Conservation (phyloP, 2,797 vertebrate species). For the Ambastaia sidthimunki region DNA sequence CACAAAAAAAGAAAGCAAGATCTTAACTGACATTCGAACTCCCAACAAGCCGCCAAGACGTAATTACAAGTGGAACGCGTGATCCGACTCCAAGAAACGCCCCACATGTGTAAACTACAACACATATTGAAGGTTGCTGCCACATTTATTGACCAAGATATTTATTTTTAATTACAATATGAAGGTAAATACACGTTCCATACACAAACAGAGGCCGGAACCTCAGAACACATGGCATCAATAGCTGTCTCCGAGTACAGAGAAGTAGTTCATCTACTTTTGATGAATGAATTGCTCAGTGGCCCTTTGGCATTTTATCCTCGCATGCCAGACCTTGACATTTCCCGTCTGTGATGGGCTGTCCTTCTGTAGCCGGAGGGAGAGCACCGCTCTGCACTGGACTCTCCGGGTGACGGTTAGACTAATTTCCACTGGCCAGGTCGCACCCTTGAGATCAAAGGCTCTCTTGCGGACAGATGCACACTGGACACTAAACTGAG, state of each 20-base stretch:
- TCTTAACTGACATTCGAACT: conserved; percentile 62
- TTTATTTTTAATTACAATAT: conserved; percentile 52
- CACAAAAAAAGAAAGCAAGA: conserved; percentile 48
- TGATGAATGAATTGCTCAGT: conserved; percentile 46
- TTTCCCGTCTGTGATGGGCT: conserved; percentile 45
- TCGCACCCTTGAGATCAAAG: conserved; percentile 26
- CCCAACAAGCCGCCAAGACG: conserved; percentile 57
- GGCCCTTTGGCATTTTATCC: conserved; percentile 47
- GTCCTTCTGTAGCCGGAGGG: conserved; percentile 10
- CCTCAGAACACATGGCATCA: conserved; percentile 33
- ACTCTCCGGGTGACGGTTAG: conserved; percentile 36
- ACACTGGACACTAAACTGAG: conserved; percentile 9
- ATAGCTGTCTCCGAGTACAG: conserved; percentile 49
- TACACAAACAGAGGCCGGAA: conserved; percentile 47
- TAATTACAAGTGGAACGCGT: conserved; percentile 47
- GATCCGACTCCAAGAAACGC: conserved; percentile 1
- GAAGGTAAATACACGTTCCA: conserved; percentile 45
- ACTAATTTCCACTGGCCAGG: conserved; percentile 16
- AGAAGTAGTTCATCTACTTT: conserved; percentile 56
- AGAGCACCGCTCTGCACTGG: conserved; percentile 15
- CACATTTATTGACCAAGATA: conserved; percentile 41
- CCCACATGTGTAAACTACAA: conserved; percentile 23
- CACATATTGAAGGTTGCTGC: neutral
- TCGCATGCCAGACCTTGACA: conserved; percentile 48
- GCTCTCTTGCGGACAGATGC: conserved; percentile 9